Percentiles rank a stretch among this genome's conserved stretches.
These are phyloP conservation scores for Drosophila orosa DNA, from an alignment of 1,140 invertebrate species.

Conservation along the genomic window DNA sequence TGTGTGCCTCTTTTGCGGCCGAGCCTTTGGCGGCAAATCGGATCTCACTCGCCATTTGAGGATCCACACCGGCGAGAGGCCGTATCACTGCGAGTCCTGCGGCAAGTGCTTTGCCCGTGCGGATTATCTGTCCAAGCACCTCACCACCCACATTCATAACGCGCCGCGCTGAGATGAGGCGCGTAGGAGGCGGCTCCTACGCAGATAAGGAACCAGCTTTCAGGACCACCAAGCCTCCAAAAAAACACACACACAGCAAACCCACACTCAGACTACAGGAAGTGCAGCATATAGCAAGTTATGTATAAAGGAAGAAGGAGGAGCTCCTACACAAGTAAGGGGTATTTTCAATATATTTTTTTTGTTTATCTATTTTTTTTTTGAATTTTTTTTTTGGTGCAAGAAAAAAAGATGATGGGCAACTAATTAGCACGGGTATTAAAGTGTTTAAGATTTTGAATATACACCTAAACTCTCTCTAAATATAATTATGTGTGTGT, in stretches of 20 bases:
- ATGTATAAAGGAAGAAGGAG: conserved; percentile 51
- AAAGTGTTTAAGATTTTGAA: conserved; percentile 67
- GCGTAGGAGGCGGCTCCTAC: conserved; percentile 84
- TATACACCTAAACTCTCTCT: conserved; percentile 40
- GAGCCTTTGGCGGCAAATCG: conserved; percentile 94
- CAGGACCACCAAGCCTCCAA: conserved; percentile 17
- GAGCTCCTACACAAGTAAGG: background rate
- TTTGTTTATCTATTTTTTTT: conserved; percentile 18
- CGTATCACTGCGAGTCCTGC: conserved; percentile 95
- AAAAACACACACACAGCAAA: conserved; percentile 3
- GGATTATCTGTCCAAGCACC: conserved; percentile 95
- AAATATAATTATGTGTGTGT: conserved; percentile 45
- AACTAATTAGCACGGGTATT: conserved; percentile 78
- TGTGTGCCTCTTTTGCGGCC: conserved; percentile 93
- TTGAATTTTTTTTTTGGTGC: conserved; percentile 34
- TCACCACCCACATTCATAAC: conserved; percentile 94
- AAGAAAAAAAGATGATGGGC: conserved; percentile 28
- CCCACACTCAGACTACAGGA: conserved; percentile 63
- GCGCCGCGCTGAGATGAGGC: conserved; percentile 86
- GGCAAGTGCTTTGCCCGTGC: conserved; percentile 95
- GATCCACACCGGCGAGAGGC: conserved; percentile 92
- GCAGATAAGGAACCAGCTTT: conserved; percentile 74
- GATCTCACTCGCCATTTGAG: conserved; percentile 93
- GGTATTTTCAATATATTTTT: background rate
- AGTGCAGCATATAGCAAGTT: conserved; percentile 44